phyloP scores from a whole-genome alignment of 2,113 vertebrate genomes.

The Etia nguti region DNA sequence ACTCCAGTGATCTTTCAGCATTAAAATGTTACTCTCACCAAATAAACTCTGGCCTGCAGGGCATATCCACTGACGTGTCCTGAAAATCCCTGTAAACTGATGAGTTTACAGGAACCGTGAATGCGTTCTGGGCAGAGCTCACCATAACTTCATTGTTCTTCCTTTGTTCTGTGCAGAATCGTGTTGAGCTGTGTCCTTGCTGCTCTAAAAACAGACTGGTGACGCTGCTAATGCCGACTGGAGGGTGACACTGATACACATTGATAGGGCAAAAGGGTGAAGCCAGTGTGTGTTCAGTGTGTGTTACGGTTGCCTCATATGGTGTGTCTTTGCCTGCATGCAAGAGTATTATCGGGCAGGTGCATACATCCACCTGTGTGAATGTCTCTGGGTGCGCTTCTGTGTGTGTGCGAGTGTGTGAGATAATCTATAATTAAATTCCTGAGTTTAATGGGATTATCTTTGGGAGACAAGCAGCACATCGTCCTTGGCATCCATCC shows the following conservation, averaged over 20 bases:
- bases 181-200: background rate
- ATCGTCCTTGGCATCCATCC: conserved; percentile 50
- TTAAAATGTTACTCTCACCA: background rate
- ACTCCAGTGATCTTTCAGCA: fast-evolving
- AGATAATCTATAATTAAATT: conserved; percentile 63
- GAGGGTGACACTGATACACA: conserved; percentile 50
- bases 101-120: background rate
- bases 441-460: conserved; percentile 61
- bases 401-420: background rate
- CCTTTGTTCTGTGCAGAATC: background rate
- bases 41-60: background rate
- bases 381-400: background rate
- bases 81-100: background rate
- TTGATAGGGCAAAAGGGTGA: conserved; percentile 26
- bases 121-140: background rate
- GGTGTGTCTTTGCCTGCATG: background rate
- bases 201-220: conserved; percentile 36
- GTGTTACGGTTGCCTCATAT: background rate
- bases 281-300: conserved; percentile 6
- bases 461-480: conserved; percentile 42
- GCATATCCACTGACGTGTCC: background rate
- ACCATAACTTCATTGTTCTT: background rate
- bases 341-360: background rate
- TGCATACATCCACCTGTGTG: background rate
- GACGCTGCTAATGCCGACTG: conserved; percentile 15